Conservation (phyloP, 2,797 vertebrate genomes). For the Capromys pilorides region DNA sequence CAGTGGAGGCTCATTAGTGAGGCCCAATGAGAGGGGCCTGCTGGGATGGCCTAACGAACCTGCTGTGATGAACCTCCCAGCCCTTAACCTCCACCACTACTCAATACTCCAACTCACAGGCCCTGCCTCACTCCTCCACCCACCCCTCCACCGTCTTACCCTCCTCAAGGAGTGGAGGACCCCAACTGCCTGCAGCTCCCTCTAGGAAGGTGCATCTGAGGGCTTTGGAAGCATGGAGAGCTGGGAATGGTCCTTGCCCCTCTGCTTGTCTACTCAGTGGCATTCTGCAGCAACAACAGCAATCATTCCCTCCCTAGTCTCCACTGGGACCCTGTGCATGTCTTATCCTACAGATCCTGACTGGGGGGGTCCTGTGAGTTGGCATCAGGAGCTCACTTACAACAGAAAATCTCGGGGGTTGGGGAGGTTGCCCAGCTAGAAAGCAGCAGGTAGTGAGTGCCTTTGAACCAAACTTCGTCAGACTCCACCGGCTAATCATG, state of each 20-base stretch:
- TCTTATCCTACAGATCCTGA: background rate
- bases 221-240: background rate
- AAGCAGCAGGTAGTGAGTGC: background rate
- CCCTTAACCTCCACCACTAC: background rate
- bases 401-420: background rate
- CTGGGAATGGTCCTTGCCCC: background rate
- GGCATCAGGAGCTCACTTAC: constrained; percentile 31
- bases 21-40: constrained; percentile 85
- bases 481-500: background rate
- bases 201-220: background rate
- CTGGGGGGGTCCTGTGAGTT: background rate
- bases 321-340: background rate
- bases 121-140: background rate
- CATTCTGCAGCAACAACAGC: background rate
- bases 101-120: background rate
- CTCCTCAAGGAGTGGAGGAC: background rate
- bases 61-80: constrained; percentile 59
- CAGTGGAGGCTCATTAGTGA: constrained; percentile 90
- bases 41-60: constrained; percentile 55
- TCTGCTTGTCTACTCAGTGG: background rate
- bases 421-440: background rate
- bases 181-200: background rate
- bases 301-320: background rate
- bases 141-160: background rate
- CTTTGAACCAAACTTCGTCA: background rate